Evolutionary conservation across 2,797 vertebrate genomes (phyloP).

Genomic region (Sphaeramia orbicularis): DNA sequence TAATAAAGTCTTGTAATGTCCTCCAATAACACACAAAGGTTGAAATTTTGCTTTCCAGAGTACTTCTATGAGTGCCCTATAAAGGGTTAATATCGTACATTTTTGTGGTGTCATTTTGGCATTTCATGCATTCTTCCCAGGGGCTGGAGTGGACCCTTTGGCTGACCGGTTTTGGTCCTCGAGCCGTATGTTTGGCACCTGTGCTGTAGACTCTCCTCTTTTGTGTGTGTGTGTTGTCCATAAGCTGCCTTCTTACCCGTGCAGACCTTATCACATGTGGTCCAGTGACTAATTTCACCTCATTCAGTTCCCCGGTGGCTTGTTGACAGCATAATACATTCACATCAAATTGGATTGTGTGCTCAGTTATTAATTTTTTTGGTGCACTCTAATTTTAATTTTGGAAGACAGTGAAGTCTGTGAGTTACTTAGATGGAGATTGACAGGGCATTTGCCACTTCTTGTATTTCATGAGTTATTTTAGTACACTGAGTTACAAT

Average conservation of each 20-base stretch:
- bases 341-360: constrained; percentile 45
- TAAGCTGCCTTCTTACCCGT: constrained; percentile 34
- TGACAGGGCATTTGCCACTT: constrained; percentile 7
- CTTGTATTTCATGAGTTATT: neutral
- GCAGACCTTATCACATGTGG: constrained; percentile 63
- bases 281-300: constrained; percentile 57
- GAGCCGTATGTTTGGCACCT: too few relatives aligned
- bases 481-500: too few relatives aligned
- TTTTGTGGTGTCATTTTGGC: too few relatives aligned
- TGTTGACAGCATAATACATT: constrained; percentile 56
- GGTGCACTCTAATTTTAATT: constrained; percentile 29
- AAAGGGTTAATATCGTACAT: too few relatives aligned
- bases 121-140: too few relatives aligned
- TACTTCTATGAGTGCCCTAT: too few relatives aligned
- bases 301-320: constrained; percentile 36
- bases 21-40: too few relatives aligned
- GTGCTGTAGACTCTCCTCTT: neutral
- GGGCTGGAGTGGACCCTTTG: too few relatives aligned
- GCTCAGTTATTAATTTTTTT: constrained; percentile 28
- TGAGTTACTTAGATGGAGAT: constrained; percentile 2
- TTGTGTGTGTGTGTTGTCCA: constrained; percentile 29
- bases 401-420: constrained; percentile 6
- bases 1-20: too few relatives aligned
- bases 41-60: too few relatives aligned
- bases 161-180: too few relatives aligned